Percentiles rank a stretch among this genome's conserved stretches.
Conservation (phyloP, 2,113 vertebrate species). For the Crypturellus undulatus region DNA sequence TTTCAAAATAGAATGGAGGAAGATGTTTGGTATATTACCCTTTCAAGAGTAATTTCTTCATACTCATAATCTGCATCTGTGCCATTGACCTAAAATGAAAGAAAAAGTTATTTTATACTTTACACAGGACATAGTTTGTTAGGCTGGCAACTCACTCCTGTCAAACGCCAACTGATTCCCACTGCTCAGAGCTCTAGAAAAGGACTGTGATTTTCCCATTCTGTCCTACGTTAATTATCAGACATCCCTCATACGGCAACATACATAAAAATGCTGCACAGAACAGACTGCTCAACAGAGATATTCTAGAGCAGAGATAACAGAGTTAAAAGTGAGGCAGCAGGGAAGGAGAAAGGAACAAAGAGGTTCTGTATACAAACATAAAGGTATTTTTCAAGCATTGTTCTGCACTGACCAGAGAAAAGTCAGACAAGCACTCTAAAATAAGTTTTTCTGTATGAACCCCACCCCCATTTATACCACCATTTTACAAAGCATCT, state of each 20-base stretch:
- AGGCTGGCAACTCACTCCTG: background rate
- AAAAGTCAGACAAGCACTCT: background rate
- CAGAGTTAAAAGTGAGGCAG: background rate
- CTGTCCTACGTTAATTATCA: background rate
- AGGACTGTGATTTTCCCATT: background rate
- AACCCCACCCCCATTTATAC: background rate
- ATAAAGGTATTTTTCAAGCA: background rate
- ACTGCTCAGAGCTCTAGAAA: background rate
- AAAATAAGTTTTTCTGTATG: no score
- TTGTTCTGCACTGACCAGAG: background rate
- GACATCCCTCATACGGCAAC: background rate
- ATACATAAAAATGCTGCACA: background rate
- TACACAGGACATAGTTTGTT: background rate
- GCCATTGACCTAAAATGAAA: constrained; percentile 88
- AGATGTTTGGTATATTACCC: constrained; percentile 80
- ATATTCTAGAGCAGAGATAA: background rate
- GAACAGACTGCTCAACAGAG: background rate
- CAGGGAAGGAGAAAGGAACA: background rate
- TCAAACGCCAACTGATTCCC: background rate
- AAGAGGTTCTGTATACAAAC: background rate
- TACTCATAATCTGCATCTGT: constrained; percentile 97
- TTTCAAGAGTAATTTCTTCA: constrained; percentile 98
- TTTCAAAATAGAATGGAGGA: background rate
- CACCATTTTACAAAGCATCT: background rate
- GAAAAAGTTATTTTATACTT: background rate